Conservation (phyloP, 2,888 invertebrate species). For the Apoda limacodes region DNA sequence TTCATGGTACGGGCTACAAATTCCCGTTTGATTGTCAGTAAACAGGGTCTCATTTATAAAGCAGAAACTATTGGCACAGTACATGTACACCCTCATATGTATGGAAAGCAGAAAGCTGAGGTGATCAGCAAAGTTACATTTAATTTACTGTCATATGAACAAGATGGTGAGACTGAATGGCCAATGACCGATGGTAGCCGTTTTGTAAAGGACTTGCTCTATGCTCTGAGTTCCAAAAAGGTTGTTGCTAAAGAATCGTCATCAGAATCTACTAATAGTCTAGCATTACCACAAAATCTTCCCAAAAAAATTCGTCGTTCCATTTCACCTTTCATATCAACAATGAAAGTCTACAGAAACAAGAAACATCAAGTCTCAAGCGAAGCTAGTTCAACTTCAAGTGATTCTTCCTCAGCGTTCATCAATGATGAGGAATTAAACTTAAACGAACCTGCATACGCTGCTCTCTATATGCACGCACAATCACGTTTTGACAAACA, state of each 20-base stretch:
- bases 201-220: conserved; percentile 64
- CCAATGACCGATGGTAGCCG: conserved; percentile 47
- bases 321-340: no score
- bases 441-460: conserved; percentile 51
- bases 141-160: conserved; percentile 42
- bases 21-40: conserved; percentile 66
- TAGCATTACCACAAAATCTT: conserved; percentile 18
- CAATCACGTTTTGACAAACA: conserved; percentile 46
- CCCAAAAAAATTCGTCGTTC: conserved; percentile 40
- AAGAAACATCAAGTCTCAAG: conserved; percentile 12
- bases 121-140: conserved; percentile 72
- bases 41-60: conserved; percentile 73
- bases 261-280: conserved; percentile 26
- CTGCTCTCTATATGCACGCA: conserved; percentile 51
- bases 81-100: conserved; percentile 67
- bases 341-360: conserved; percentile 24
- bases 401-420: conserved; percentile 34
- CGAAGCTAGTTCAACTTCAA: background rate
- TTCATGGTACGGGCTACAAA: conserved; percentile 70
- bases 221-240: conserved; percentile 44
- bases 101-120: conserved; percentile 71
- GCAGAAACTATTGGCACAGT: conserved; percentile 73
- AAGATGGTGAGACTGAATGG: conserved; percentile 44
- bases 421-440: conserved; percentile 41
- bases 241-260: background rate